phyloP scores from a whole-genome alignment of 1,140 invertebrate species.

The Lamellibrachia luymesi region DNA sequence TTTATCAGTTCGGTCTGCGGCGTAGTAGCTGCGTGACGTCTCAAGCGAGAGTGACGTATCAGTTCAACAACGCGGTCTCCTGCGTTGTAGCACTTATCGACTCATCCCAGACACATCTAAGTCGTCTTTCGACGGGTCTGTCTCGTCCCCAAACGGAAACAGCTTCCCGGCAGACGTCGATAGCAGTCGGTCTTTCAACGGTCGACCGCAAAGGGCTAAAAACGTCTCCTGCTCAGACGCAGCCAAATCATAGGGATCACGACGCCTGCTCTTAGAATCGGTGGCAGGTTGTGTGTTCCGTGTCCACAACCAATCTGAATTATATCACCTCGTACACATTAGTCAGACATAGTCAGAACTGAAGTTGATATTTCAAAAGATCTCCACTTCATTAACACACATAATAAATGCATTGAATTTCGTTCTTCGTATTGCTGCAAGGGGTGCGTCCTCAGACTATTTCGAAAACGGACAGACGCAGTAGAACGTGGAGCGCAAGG shows the following conservation, averaged over 20 bases:
- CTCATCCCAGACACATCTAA: constrained; percentile 4
- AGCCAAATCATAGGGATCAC: neutral
- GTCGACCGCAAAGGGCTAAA: neutral
- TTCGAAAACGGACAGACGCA: too few species aligned
- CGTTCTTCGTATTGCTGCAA: too few species aligned
- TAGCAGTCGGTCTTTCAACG: neutral
- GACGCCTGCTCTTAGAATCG: neutral
- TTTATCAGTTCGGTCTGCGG: neutral
- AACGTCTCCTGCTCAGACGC: neutral
- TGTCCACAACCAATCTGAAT: neutral
- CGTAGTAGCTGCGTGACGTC: neutral
- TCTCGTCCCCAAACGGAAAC: neutral
- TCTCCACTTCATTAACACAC: too few species aligned
- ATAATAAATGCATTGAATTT: too few species aligned
- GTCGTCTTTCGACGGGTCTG: neutral
- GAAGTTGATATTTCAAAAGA: too few species aligned
- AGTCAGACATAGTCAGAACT: too few species aligned
- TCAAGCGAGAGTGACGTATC: neutral
- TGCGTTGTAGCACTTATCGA: neutral
- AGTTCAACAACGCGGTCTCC: neutral
- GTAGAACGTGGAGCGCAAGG: too few species aligned
- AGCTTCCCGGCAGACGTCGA: neutral
- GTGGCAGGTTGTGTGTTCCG: neutral
- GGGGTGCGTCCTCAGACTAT: too few species aligned
- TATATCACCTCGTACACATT: neutral